Evolutionary conservation across 2,888 invertebrate genomes (phyloP).

Genomic region (Polyploca ridens): DNA sequence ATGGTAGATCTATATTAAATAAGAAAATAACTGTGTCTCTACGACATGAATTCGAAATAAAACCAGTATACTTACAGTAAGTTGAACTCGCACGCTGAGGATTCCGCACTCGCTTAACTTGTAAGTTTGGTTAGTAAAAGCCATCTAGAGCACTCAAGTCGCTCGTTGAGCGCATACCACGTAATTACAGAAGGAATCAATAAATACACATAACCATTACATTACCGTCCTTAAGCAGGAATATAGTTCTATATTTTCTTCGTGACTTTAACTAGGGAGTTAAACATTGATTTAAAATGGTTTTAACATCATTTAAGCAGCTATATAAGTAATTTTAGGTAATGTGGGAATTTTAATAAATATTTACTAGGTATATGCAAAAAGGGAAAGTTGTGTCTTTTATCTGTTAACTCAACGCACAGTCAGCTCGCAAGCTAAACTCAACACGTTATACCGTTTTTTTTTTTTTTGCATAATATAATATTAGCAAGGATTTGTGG

Average conservation of each 20-base stretch:
- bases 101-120: slow-evolving; percentile 6
- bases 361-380: no score
- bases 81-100: slow-evolving; percentile 5
- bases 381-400: no score
- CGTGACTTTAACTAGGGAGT: background rate
- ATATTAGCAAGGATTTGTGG: background rate
- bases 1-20: background rate
- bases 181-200: slow-evolving; percentile 9
- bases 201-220: slow-evolving; percentile 15
- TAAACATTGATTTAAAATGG: background rate
- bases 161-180: slow-evolving; percentile 5
- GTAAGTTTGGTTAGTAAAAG: slow-evolving; percentile 14
- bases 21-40: slow-evolving; percentile 1
- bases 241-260: background rate
- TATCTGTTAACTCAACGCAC: no score
- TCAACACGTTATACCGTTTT: no score
- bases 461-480: no score
- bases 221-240: slow-evolving; percentile 15
- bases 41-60: slow-evolving; percentile 4
- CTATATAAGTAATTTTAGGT: background rate
- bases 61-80: slow-evolving; percentile 9
- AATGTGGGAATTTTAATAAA: no score
- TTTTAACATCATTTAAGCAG: background rate
- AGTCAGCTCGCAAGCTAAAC: background rate
- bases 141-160: slow-evolving; percentile 2